Evolutionary conservation across 2,113 vertebrate genomes (phyloP).

Genomic region (Solenodon paradoxus): DNA sequence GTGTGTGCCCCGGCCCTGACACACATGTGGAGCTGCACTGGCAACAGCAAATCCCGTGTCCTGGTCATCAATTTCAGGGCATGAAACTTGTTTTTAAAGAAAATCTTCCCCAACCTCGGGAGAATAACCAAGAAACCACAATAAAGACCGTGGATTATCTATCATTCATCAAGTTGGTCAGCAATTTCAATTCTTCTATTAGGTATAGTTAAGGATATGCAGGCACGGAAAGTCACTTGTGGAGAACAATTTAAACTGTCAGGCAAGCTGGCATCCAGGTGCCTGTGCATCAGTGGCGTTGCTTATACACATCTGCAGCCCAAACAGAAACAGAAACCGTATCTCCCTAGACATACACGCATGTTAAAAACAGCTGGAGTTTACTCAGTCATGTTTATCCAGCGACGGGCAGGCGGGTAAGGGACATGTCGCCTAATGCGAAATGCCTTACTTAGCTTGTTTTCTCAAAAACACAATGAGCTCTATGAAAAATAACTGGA

Average conservation of each 20-base stretch:
- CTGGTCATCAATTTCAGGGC: neutral
- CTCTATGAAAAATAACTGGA: neutral
- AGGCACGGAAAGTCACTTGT: neutral
- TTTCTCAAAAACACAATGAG: neutral
- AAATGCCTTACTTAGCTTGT: neutral
- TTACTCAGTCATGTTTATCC: too few relatives aligned
- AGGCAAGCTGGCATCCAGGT: neutral
- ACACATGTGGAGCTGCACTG: too few relatives aligned
- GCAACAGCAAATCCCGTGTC: neutral
- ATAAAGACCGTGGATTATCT: neutral
- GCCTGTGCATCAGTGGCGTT: neutral
- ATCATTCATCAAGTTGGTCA: neutral
- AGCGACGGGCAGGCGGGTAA: neutral
- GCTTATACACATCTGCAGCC: neutral
- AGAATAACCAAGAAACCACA: neutral
- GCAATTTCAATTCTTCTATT: neutral
- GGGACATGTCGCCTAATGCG: neutral
- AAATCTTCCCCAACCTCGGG: neutral
- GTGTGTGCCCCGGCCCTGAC: too few relatives aligned
- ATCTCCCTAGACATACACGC: rapidly evolving
- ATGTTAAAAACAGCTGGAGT: too few relatives aligned
- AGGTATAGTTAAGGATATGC: neutral
- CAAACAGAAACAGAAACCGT: neutral
- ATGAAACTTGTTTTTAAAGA: neutral
- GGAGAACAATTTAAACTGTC: neutral